Evolutionary conservation across 2,888 invertebrate genomes (phyloP).

Genomic region (Galerucella nymphaeae): DNA sequence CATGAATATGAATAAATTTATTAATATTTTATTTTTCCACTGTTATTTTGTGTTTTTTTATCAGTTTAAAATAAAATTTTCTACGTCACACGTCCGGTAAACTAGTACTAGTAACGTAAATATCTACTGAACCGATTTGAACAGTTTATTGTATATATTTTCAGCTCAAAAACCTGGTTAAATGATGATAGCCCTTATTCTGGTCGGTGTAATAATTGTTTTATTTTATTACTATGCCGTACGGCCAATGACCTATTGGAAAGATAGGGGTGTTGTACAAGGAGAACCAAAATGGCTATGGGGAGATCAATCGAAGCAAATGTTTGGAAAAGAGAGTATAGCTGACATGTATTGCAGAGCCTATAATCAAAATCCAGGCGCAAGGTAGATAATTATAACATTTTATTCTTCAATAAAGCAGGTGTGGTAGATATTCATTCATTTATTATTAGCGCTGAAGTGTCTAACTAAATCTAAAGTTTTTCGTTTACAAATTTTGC

Average conservation of each 20-base stretch:
- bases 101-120: too few relatives aligned
- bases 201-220: conserved; percentile 16
- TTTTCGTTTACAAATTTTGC: too few relatives aligned
- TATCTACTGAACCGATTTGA: too few relatives aligned
- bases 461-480: too few relatives aligned
- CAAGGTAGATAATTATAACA: neutral
- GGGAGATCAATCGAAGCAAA: conserved; percentile 44
- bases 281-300: conserved; percentile 42
- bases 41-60: too few relatives aligned
- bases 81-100: too few relatives aligned
- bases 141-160: neutral
- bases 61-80: too few relatives aligned
- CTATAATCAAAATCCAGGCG: neutral
- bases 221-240: conserved; percentile 37
- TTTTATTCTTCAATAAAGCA: neutral
- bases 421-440: neutral
- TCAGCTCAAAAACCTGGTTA: neutral
- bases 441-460: neutral
- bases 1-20: too few relatives aligned
- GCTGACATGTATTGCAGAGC: conserved; percentile 5
- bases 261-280: conserved; percentile 45
- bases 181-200: conserved; percentile 34
- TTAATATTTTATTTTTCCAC: too few relatives aligned
- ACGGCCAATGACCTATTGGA: conserved; percentile 46
- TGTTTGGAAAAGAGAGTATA: conserved; percentile 38